phyloP scores from a whole-genome alignment of 1,140 invertebrate genomes.

The Anastatus disparis region DNA sequence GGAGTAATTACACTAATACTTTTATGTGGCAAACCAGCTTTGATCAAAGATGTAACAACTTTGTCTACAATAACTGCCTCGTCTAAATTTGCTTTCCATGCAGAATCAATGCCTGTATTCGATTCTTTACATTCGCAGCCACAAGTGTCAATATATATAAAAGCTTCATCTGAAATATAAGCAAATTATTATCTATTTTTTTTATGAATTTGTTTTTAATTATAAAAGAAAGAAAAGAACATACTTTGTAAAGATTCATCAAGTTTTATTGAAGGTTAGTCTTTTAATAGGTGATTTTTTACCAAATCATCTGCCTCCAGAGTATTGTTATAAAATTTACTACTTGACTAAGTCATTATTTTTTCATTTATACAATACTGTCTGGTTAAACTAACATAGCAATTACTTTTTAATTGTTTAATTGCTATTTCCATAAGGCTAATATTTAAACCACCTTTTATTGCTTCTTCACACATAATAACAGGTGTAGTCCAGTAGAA shows the following conservation, averaged over 20 bases:
- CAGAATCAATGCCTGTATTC: constrained; percentile 57
- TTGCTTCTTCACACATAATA: constrained; percentile 64
- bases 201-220: no score
- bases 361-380: constrained; percentile 74
- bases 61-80: constrained; percentile 69
- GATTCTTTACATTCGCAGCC: constrained; percentile 68
- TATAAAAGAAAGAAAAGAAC: not conserved
- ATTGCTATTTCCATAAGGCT: constrained; percentile 73
- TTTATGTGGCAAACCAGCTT: constrained; percentile 62
- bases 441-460: constrained; percentile 63
- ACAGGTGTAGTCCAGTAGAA: no score
- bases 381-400: constrained; percentile 65
- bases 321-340: constrained; percentile 69
- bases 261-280: constrained; percentile 61
- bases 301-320: constrained; percentile 69
- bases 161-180: constrained; percentile 42
- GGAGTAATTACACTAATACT: constrained; percentile 73
- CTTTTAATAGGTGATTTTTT: constrained; percentile 67
- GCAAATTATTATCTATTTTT: not conserved
- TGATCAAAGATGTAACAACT: constrained; percentile 66
- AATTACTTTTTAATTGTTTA: constrained; percentile 60
- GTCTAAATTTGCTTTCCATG: constrained; percentile 71
- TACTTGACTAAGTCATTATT: constrained; percentile 71
- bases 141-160: constrained; percentile 70
- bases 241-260: constrained; percentile 51